Percentiles rank a stretch among this genome's conserved stretches.
Conservation (phyloP, 2,888 invertebrate species). For the Lypha dubia region DNA sequence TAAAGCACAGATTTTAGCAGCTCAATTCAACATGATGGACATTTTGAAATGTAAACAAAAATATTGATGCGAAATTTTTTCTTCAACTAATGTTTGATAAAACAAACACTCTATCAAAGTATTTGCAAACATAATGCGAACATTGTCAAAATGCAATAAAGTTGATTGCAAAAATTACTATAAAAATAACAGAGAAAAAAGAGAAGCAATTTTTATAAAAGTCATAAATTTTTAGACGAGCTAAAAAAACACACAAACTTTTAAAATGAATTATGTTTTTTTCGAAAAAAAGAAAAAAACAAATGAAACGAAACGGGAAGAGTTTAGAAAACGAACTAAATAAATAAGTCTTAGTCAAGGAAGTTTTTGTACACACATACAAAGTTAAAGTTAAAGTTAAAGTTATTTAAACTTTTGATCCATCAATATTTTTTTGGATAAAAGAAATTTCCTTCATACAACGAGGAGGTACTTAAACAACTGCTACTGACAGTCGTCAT, state of each 20-base stretch:
- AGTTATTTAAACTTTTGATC: slow-evolving; percentile 65
- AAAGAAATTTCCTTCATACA: slow-evolving; percentile 58
- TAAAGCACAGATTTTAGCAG: not conserved
- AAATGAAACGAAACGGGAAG: not conserved
- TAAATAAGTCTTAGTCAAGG: slow-evolving; percentile 46
- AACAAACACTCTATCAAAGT: slow-evolving; percentile 40
- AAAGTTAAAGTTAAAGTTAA: no score
- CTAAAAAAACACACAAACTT: slow-evolving; percentile 57
- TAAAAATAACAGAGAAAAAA: not conserved
- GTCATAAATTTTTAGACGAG: slow-evolving; percentile 46
- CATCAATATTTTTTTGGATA: slow-evolving; percentile 69
- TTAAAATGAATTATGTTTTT: slow-evolving; percentile 68
- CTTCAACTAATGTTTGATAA: not conserved
- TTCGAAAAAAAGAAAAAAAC: no score
- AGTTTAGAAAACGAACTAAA: slow-evolving; percentile 23
- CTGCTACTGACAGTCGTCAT: slow-evolving; percentile 71
- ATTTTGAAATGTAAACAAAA: slow-evolving; percentile 44
- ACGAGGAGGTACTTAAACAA: slow-evolving; percentile 20
- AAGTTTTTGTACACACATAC: slow-evolving; percentile 36
- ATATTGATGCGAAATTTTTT: slow-evolving; percentile 31
- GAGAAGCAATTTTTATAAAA: slow-evolving; percentile 34
- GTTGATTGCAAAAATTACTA: slow-evolving; percentile 37
- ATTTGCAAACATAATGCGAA: slow-evolving; percentile 15
- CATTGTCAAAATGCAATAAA: slow-evolving; percentile 50
- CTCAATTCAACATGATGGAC: slow-evolving; percentile 43